phyloP scores from a whole-genome alignment of 2,797 vertebrate genomes.

The Hipposideros larvatus region DNA sequence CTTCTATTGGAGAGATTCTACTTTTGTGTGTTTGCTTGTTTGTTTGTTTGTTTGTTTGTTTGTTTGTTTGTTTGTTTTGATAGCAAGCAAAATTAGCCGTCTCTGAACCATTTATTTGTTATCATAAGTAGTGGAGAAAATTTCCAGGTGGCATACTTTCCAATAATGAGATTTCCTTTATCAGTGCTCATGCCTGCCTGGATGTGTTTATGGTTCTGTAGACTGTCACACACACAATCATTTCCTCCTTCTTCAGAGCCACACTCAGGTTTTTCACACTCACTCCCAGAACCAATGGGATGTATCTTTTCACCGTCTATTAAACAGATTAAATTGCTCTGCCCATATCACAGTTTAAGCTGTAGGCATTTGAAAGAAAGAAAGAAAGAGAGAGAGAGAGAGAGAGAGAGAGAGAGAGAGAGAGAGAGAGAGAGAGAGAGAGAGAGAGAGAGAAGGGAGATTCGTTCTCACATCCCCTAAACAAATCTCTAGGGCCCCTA shows the following conservation, averaged over 20 bases:
- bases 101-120: slow-evolving; percentile 57
- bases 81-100: slow-evolving; percentile 69
- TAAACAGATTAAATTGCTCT: not conserved
- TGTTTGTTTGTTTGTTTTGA: not conserved
- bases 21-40: not conserved
- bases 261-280: not conserved
- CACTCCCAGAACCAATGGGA: not conserved
- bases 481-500: not conserved
- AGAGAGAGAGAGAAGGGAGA: not conserved
- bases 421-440: not conserved
- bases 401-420: too few species aligned
- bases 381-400: too few species aligned
- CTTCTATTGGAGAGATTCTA: not conserved
- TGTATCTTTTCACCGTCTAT: not conserved
- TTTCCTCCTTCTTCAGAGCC: not conserved
- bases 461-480: not conserved
- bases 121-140: slow-evolving; percentile 46
- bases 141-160: not conserved
- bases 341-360: not conserved
- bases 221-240: not conserved
- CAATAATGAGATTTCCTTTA: not conserved
- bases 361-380: not conserved
- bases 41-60: not conserved
- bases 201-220: not conserved
- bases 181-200: not conserved